Evolutionary conservation across 1,140 invertebrate genomes (phyloP), one percentile per base, ranked within the genome.

Genomic region (Tetragnatha versicolor): DNA sequence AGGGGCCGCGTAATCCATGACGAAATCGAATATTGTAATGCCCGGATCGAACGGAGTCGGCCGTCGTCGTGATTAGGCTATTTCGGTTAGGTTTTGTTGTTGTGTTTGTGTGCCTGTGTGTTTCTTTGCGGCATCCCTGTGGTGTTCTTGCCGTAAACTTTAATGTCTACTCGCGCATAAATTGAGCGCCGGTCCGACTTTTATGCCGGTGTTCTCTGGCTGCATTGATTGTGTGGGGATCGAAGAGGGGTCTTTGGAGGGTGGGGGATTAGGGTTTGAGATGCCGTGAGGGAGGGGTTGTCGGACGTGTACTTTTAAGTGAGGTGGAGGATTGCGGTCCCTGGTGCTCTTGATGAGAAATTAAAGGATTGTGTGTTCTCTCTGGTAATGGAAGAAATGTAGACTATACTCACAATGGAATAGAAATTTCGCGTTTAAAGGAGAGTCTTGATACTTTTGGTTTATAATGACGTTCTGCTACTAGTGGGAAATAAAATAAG

Each of bases 1-100:
- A 49, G 58, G 55, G 49, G 45, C 39, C 35, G 39, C 55, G 60
- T 75, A 75, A 75, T 65, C 61, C 73, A 61, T 77, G 73, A 77
- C 73, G 61, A 77, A 77, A 77, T 77, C 73, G 73, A 77, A 77
- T 77, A 77, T 77, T 77, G 73, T 77, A 77, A 77, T 77, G 73
- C 73, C 73, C 60, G 51, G 42, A 58, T 72, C 69, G 25, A 14
- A 31, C 47, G 51, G 73, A 77, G n/a, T 77, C 73, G 73, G 66
- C 51, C 66, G 33, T 25, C 33, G 22, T 49, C 73, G 73, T 77
- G 73, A 77, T 77, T 77, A 77, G 73, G 60, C 22, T 12, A 3
- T 17, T 39, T 31, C 17, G 61, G 61, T 39, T 37, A 35, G 31
- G 35, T 63, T 47, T 45, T 63, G 20, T 39, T 35, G n/a, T 20